Evolutionary conservation across 2,888 invertebrate species (phyloP), one percentile per base, ranked within the genome.

Genomic region (Patella depressa): DNA sequence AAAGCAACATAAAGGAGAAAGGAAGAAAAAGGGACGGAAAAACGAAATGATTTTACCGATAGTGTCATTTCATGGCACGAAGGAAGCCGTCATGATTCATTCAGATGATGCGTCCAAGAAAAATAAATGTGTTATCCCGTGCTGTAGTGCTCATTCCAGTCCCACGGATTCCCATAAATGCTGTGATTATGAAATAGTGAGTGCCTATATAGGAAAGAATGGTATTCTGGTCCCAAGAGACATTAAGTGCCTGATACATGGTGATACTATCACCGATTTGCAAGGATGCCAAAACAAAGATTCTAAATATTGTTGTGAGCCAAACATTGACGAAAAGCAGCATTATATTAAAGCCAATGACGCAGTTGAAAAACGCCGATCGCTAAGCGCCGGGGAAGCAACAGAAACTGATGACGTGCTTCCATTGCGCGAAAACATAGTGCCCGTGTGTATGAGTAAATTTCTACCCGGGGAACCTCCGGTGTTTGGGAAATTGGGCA

Each of bases 91-190:
- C 5, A 70, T 70, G 57, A 77, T 79, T 65, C 75, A 77, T 59
- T 65, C 76, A 14, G 71, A 54, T 19, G 73, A 53, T 57, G 45
- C 45, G 45, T 65, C 65, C 9, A 65, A 65, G 24, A 65, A 65
- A 65, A 65, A 65, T 65, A 65, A 65, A 65, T 65, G 65, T 65
- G 65, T 65, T 11, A 59, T 79, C 11, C 79, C 75, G 1, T 79
- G 79, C 65, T 79, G 79, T 53, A 79, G 79, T 29, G 75, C 79
- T 9, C 72, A 73, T 54, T 79, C 79, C 34, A 79, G 79, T 55
- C 79, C 79, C 65, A 55, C 73, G 3, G 79, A 76, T 14, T 72
- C 73, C 11, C 72, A 73, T 65, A 65, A 71, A 29, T 53, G 55
- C 53, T 77, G 73, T 69, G 72, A 73, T 53, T 77, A 77, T 29